phyloP scores from a whole-genome alignment of 1,140 invertebrate species.

The Pseudoatta argentina region DNA sequence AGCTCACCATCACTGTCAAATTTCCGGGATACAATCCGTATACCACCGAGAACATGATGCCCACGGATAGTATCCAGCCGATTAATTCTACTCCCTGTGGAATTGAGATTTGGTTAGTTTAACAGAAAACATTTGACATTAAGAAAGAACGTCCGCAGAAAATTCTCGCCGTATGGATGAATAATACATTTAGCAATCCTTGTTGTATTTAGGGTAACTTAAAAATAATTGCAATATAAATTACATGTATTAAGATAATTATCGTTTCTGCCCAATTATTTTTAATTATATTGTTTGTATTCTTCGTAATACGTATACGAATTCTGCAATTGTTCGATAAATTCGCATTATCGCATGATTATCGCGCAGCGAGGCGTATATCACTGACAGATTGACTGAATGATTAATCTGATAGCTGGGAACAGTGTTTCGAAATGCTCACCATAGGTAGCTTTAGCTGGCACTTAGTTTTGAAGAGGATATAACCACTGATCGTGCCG shows the following conservation, averaged over 20 bases:
- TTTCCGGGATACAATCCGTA: conserved; percentile 92
- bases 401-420: neutral
- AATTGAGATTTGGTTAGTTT: conserved; percentile 13
- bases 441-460: conserved; percentile 89
- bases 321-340: conserved; percentile 14
- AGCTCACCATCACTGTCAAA: conserved; percentile 89
- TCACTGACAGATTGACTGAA: neutral
- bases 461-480: conserved; percentile 90
- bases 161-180: neutral
- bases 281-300: neutral
- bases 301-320: neutral
- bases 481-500: conserved; percentile 92
- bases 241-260: neutral
- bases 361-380: neutral
- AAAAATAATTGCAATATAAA: neutral
- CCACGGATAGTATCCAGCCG: conserved; percentile 88
- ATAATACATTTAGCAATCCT: neutral
- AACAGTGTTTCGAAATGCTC: conserved; percentile 56
- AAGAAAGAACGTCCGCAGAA: neutral
- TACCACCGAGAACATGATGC: conserved; percentile 89
- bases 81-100: conserved; percentile 77
- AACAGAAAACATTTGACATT: neutral
- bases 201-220: neutral
- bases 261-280: neutral
- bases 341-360: neutral